Evolutionary conservation across 2,113 vertebrate genomes (phyloP), one percentile per base, ranked within the genome.

Genomic region (Sisor rabdophorus): DNA sequence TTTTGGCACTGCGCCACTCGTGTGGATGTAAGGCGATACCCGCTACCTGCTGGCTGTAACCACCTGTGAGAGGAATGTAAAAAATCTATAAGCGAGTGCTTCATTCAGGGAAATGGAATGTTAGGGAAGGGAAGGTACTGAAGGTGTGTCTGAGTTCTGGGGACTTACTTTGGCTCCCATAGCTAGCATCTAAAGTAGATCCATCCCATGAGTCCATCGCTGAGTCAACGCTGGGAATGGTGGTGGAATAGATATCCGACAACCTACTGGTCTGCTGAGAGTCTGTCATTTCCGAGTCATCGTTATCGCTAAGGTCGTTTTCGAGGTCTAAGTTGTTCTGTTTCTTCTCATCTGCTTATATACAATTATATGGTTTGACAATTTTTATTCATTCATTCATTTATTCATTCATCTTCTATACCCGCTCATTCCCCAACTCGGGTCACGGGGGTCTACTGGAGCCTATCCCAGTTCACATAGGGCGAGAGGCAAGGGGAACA

Each of bases 121-220:
- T 4, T 6, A 44, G 40, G 40, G 8, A 44, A 22, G n/a, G 24
- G 6, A 30, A 30, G 54, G n/a, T 61, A 13, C 10, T 3, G 47
- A 17, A 40, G 55, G 44, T 16, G 55, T 72, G 30, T 64, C 16
- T 64, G 30, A 40, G 11, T 24, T 71, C 28, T 24, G 20, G 52
- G 2, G 22, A 26, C 55, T 86, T 79, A 97, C 95, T 93, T 88
- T 96, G 95, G 83, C 92, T 96, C 86, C 94, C 93, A 53, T 95
- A 97, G 6, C 93, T 93, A 0, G 91, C 88, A n/a, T 98, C 96
- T 9, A 94, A 86, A 16, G 93, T 94, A 0, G 94, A 96, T 67
- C 96, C 93, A 19, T 96, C 95, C 96, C 97, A 99, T 0, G 96
- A 97, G 73, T 98, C 97, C 90, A 98, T 88, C n/a, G 96, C 94